Percentiles rank a stretch among this genome's conserved stretches.
phyloP scores from a whole-genome alignment of 2,797 vertebrate species.

The Brotula barbata region DNA sequence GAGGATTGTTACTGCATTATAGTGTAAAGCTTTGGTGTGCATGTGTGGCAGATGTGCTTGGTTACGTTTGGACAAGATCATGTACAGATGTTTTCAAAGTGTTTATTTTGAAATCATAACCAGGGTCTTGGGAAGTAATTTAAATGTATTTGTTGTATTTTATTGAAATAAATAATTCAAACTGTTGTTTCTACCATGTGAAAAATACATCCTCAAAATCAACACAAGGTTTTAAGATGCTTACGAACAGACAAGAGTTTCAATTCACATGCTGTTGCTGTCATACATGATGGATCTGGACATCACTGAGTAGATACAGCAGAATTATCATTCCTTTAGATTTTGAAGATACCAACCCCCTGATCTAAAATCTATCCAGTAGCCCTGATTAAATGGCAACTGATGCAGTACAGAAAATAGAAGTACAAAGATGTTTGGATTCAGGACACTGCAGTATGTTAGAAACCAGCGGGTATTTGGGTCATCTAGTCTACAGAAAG shows the following conservation, averaged over 20 bases:
- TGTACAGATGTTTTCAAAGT: conserved; percentile 93
- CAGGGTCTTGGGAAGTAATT: conserved; percentile 76
- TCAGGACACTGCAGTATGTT: conserved; percentile 50
- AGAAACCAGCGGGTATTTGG: conserved; percentile 48
- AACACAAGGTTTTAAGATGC: conserved; percentile 47
- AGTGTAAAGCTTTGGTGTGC: conserved; percentile 57
- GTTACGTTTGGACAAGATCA: conserved; percentile 74
- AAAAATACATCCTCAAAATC: conserved; percentile 69
- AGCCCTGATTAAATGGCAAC: conserved; percentile 28
- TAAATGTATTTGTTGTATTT: conserved; percentile 82
- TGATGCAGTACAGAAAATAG: conserved; percentile 46
- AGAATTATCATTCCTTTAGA: conserved; percentile 49
- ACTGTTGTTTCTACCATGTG: conserved; percentile 64
- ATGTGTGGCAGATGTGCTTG: conserved; percentile 50
- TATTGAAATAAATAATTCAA: conserved; percentile 83
- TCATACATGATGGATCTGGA: conserved; percentile 24
- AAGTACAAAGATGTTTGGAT: conserved; percentile 71
- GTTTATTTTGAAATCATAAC: conserved; percentile 83
- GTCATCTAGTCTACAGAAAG: conserved; percentile 39
- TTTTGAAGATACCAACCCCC: conserved; percentile 23
- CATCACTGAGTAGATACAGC: conserved; percentile 59
- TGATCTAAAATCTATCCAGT: conserved; percentile 35
- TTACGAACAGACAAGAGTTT: conserved; percentile 28
- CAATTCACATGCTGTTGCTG: conserved; percentile 12
- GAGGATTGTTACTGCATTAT: conserved; percentile 60